A percentile compares a stretch with the other conserved stretches of the same genome.
These are phyloP conservation scores for Hetaerina titia DNA, from an alignment of 2,888 invertebrate genomes.

Conservation along the genomic window DNA sequence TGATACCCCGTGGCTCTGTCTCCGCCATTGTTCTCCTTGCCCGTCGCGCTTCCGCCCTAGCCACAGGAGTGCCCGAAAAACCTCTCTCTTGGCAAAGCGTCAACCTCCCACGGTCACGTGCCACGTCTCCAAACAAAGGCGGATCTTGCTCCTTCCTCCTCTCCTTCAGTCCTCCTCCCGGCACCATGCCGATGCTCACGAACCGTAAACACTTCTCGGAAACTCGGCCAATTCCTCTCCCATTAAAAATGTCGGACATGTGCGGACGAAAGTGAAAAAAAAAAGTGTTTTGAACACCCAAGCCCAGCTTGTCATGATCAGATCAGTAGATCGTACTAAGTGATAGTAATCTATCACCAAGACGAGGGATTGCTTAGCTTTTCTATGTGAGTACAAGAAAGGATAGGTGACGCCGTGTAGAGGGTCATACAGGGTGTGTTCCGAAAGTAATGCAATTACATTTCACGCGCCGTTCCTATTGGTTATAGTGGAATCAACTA, in stretches of 20 bases:
- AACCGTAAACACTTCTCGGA: neutral
- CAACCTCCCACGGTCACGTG: neutral
- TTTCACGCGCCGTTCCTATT: too few species aligned
- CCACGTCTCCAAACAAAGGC: constrained; percentile 1
- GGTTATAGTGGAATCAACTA: too few species aligned
- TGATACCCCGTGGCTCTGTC: neutral
- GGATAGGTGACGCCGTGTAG: too few species aligned
- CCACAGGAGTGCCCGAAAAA: neutral
- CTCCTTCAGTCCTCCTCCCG: neutral
- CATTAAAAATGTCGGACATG: neutral
- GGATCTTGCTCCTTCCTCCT: neutral
- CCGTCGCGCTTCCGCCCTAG: neutral
- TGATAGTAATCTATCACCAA: too few species aligned
- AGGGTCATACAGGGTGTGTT: too few species aligned
- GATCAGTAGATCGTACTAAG: too few species aligned
- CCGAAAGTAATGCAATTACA: too few species aligned
- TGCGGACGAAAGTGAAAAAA: neutral
- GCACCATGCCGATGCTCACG: neutral
- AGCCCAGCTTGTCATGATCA: too few species aligned
- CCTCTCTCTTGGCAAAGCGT: neutral
- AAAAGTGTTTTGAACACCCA: too few species aligned
- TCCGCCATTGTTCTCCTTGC: neutral
- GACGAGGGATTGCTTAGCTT: too few species aligned
- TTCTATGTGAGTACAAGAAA: too few species aligned
- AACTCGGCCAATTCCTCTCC: neutral